These are phyloP conservation scores for Gadopsis marmoratus DNA, from an alignment of 2,797 vertebrate species.

Conservation along the genomic window DNA sequence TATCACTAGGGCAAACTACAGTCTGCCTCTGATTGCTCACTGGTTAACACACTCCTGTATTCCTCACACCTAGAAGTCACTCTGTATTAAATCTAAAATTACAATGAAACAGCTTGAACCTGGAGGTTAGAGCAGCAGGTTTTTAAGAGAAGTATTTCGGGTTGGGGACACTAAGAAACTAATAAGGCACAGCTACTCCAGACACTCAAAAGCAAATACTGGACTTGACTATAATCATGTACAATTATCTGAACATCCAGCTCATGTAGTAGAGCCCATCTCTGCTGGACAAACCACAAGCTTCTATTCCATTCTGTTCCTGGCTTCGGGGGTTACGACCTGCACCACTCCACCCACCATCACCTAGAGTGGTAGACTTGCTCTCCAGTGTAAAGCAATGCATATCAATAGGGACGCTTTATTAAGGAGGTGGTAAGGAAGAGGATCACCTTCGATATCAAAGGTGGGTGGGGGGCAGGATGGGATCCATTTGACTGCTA, in stretches of 20 bases:
- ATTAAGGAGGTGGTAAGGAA: conserved; percentile 36
- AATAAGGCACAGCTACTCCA: neutral
- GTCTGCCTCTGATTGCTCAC: conserved; percentile 32
- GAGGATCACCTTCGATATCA: conserved; percentile 36
- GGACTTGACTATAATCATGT: neutral
- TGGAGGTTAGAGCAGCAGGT: neutral
- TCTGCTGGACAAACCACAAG: neutral
- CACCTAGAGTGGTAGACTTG: conserved; percentile 26
- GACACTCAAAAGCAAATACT: neutral
- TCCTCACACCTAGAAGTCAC: conserved; percentile 6
- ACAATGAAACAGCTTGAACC: neutral
- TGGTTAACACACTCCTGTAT: conserved; percentile 21
- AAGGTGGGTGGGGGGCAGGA: conserved; percentile 25
- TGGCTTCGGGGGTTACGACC: conserved; percentile 47
- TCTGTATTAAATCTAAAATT: conserved; percentile 12
- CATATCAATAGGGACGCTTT: conserved; percentile 62
- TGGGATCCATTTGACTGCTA: conserved; percentile 44
- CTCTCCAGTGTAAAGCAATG: conserved; percentile 53
- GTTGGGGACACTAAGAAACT: neutral
- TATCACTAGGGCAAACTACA: conserved; percentile 20
- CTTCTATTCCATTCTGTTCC: conserved; percentile 24
- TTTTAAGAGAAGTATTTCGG: neutral
- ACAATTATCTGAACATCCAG: neutral
- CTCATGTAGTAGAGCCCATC: conserved; percentile 2
- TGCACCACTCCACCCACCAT: conserved; percentile 20